These are phyloP conservation scores for Stenolophus ochropezus DNA, from an alignment of 2,888 invertebrate genomes.

Conservation along the genomic window DNA sequence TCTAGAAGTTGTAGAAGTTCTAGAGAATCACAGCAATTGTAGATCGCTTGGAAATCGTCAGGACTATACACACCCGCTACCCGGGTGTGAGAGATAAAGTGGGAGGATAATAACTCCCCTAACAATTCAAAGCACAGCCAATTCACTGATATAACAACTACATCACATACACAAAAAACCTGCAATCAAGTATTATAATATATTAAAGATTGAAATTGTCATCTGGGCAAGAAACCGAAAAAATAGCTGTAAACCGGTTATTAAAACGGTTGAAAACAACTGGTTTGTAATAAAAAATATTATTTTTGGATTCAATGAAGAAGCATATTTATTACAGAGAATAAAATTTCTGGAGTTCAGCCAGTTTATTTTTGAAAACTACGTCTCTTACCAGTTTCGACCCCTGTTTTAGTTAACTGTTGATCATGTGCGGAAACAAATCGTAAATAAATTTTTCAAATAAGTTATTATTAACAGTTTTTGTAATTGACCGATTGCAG, in stretches of 20 bases:
- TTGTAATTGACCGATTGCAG: too few species aligned
- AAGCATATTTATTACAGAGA: too few species aligned
- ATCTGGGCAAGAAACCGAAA: background rate
- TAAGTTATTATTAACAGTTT: too few species aligned
- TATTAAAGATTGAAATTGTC: background rate
- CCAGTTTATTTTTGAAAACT: too few species aligned
- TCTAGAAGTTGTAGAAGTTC: conserved; percentile 82
- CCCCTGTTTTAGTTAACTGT: too few species aligned
- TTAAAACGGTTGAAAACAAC: too few species aligned
- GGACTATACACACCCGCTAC: conserved; percentile 82
- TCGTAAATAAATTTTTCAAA: too few species aligned
- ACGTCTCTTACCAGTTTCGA: too few species aligned
- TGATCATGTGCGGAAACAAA: too few species aligned
- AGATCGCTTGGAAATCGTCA: conserved; percentile 84
- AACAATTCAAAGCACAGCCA: conserved; percentile 82
- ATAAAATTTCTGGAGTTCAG: too few species aligned
- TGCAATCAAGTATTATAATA: conserved; percentile 60
- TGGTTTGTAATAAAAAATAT: too few species aligned
- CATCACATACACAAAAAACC: conserved; percentile 74
- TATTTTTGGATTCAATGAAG: too few species aligned
- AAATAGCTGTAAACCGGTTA: background rate
- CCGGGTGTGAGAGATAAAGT: conserved; percentile 74
- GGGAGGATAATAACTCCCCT: conserved; percentile 79
- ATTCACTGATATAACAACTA: conserved; percentile 79
- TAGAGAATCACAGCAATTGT: conserved; percentile 81